These are phyloP conservation scores for Paramisgurnus dabryanus DNA, from an alignment of 2,113 vertebrate genomes.

Conservation along the genomic window DNA sequence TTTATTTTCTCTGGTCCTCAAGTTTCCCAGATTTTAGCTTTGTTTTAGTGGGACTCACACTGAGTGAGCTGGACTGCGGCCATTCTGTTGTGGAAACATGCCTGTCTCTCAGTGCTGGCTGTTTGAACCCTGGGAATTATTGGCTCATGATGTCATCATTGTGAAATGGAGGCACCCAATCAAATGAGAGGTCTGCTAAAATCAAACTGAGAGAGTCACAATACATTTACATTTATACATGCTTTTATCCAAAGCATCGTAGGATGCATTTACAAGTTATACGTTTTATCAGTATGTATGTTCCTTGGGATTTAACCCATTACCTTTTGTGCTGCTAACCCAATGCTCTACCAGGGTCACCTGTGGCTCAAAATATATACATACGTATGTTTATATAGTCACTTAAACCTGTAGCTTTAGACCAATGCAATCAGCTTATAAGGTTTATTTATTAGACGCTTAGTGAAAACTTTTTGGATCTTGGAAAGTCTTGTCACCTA, in stretches of 20 bases:
- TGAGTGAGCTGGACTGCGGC: conserved; percentile 24
- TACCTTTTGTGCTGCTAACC: no score
- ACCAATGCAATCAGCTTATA: not conserved
- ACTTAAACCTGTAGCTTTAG: not conserved
- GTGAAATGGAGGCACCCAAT: not conserved
- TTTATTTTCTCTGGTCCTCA: conserved; percentile 54
- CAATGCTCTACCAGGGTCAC: no score
- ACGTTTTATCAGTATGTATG: no score
- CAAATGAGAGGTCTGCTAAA: not conserved
- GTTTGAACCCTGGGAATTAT: not conserved
- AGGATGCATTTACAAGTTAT: no score
- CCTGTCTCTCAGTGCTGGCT: not conserved
- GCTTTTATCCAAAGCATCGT: no score
- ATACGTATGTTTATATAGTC: no score
- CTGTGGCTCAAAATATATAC: no score
- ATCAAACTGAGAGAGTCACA: no score
- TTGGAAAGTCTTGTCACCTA: not conserved
- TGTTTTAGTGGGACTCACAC: conserved; percentile 45
- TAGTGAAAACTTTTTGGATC: not conserved
- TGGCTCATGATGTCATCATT: not conserved
- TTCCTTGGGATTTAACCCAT: no score
- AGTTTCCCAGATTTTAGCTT: conserved; percentile 55
- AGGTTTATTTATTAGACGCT: not conserved
- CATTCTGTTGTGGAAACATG: not conserved
- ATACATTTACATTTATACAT: no score